These are phyloP conservation scores for Huso huso DNA, from an alignment of 2,797 vertebrate species.

Conservation along the genomic window DNA sequence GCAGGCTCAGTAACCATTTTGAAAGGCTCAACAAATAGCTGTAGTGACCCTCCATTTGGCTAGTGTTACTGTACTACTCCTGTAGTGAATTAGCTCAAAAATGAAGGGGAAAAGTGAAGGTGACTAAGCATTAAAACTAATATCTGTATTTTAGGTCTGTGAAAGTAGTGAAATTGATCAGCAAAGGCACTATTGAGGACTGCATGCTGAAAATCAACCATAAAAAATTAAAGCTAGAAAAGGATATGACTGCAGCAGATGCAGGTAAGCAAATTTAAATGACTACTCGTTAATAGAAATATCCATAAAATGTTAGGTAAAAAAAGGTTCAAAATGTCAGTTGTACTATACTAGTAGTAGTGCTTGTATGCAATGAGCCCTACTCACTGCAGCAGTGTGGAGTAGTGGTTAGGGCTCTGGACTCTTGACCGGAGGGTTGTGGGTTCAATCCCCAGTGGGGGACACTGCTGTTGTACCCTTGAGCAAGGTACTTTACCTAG, in stretches of 20 bases:
- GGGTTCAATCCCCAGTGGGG: constrained; percentile 1
- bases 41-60: neutral
- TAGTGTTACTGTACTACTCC: neutral
- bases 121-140: too few species aligned
- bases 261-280: constrained; percentile 56
- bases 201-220: constrained; percentile 83
- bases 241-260: constrained; percentile 86
- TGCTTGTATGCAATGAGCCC: neutral
- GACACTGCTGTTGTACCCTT: too few species aligned
- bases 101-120: too few species aligned
- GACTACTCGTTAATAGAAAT: neutral
- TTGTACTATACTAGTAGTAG: neutral
- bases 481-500: too few species aligned
- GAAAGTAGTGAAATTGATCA: constrained; percentile 82
- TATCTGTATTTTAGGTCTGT: constrained; percentile 51
- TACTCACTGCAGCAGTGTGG: too few species aligned
- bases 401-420: too few species aligned
- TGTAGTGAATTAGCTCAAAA: too few species aligned
- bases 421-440: too few species aligned
- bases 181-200: constrained; percentile 85
- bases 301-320: neutral
- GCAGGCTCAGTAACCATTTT: too few species aligned
- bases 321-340: neutral
- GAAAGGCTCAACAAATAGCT: too few species aligned
- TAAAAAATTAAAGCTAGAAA: constrained; percentile 87